phyloP scores from a whole-genome alignment of 2,113 vertebrate genomes.

The Catagonus wagneri region DNA sequence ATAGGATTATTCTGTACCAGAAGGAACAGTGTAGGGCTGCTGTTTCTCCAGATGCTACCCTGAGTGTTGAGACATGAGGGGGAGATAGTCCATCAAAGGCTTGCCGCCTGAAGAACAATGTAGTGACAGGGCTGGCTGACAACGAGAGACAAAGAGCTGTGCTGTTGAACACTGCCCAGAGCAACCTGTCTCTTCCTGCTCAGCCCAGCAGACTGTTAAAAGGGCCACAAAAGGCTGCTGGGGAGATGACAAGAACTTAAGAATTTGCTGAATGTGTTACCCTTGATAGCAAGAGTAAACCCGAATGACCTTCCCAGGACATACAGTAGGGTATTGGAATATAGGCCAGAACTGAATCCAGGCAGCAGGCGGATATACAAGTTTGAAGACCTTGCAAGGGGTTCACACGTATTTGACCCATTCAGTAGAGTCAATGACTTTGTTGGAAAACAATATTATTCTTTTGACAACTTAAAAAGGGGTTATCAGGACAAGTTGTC shows the following conservation, averaged over 20 bases:
- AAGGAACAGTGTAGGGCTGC: neutral
- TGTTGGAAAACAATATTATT: neutral
- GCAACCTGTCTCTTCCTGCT: constrained; percentile 47
- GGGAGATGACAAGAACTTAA: constrained; percentile 76
- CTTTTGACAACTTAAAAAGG: neutral
- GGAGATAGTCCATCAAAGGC: constrained; percentile 70
- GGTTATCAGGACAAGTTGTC: neutral
- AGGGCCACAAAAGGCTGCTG: constrained; percentile 73
- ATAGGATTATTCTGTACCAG: neutral
- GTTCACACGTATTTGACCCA: neutral
- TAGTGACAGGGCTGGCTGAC: constrained; percentile 73
- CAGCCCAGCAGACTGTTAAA: constrained; percentile 67
- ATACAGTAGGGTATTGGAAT: neutral
- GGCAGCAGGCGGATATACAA: neutral
- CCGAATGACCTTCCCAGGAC: constrained; percentile 74
- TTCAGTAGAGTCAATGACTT: neutral
- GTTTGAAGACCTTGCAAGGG: neutral
- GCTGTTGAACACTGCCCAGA: constrained; percentile 75
- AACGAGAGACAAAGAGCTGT: constrained; percentile 73
- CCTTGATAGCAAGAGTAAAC: constrained; percentile 65
- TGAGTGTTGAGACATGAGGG: constrained; percentile 70
- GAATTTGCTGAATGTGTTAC: constrained; percentile 81
- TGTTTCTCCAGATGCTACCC: constrained; percentile 56
- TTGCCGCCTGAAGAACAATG: constrained; percentile 54
- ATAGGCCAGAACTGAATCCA: constrained; percentile 59